Base-by-base conservation (phyloP, 1,140 invertebrate species). In the Ectropis grisescens region DNA sequence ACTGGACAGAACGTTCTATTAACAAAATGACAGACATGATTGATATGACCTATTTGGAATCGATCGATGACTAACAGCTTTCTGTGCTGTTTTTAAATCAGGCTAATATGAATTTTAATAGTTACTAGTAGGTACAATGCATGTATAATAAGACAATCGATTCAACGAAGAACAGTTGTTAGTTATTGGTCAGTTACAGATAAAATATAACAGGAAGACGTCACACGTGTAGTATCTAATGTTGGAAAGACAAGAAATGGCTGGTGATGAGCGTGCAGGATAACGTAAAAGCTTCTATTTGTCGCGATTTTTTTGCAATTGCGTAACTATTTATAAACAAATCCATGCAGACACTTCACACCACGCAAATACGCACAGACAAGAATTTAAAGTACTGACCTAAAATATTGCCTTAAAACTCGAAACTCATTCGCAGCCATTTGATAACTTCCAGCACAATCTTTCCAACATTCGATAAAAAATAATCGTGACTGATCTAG, bases 241-340 rank as follows among this genome's bases (percentile, higher is more conserved):
- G 68, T 79, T 72, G 65, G 70, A 80, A 72, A 80, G 75, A 76
- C 65, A 66, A 45, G n/a, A 49, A 38, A 53, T 65, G 58, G 55
- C 50, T 55, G 41, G 52, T 61, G 47, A 52, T 55, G 46, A 56
- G 45, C 47, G 69, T 72, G 66, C 57, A 54, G 37, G 41, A 47
- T 26, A 45, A 43, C 47, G 32, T 46, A 51, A 48, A 60, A 66
- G 64, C 60, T 33, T 58, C 48, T 19, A 8, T 19, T 19, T 19
- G 16, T 3, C 16, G 16, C 8, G 16, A 4, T 4, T 4, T 3
- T 8, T 3, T 54, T 60, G 56, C 52, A 54, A 50, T 64, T 48
- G 62, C 54, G 41, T 50, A 52, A 64, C 58, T 49, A 30, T 36
- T 47, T 26, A 4, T 55, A 49, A 51, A 59, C 57, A 69, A 61